These are phyloP conservation scores for Gnathonemus echidnorhynchus DNA, from an alignment of 2,113 vertebrate species.

Conservation along the genomic window DNA sequence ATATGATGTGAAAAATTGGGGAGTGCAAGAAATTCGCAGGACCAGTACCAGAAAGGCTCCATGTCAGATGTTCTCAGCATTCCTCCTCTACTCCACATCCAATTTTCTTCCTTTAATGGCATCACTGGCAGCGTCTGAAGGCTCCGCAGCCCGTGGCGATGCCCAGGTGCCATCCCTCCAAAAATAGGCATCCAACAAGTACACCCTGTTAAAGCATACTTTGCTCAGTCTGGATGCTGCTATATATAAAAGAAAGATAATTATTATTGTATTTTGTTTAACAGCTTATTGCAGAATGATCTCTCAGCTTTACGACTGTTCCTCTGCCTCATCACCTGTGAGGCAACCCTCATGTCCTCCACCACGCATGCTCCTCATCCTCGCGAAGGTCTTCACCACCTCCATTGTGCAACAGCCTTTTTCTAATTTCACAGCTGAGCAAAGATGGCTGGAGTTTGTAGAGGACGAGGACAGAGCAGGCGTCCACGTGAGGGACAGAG, in stretches of 20 bases:
- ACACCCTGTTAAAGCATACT: neutral
- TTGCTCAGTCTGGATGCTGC: neutral
- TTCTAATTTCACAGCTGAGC: conserved; percentile 14
- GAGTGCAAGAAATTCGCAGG: neutral
- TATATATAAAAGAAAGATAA: neutral
- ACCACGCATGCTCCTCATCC: neutral
- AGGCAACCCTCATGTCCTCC: neutral
- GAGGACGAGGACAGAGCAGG: neutral
- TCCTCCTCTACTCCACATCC: neutral
- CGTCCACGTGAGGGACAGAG: neutral
- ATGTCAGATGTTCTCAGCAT: neutral
- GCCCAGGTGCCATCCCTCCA: neutral
- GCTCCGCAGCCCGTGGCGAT: neutral
- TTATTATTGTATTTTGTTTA: neutral
- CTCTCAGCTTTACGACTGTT: neutral
- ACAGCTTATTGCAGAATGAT: neutral
- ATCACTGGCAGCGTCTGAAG: neutral
- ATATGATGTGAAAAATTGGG: neutral
- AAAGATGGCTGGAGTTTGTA: neutral
- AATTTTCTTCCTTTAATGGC: neutral
- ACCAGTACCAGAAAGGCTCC: neutral
- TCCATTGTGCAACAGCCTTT: neutral
- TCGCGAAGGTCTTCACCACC: neutral
- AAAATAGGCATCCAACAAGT: neutral
- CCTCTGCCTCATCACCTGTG: neutral